phyloP scores from a whole-genome alignment of 2,113 vertebrate species.

The Percopsis transmontana region DNA sequence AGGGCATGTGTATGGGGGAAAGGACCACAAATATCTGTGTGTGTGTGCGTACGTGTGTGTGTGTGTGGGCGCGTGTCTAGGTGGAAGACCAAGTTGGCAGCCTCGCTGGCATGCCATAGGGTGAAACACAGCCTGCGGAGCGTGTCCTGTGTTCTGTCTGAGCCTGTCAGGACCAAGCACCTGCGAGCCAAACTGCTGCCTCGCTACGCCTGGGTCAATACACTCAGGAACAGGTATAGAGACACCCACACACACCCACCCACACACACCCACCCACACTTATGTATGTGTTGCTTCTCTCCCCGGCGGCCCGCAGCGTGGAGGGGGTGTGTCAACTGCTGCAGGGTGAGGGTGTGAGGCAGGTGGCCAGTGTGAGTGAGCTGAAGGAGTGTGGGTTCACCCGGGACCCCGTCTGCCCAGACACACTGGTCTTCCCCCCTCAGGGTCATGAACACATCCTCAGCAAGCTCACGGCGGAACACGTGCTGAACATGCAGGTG shows the following conservation, averaged over 20 bases:
- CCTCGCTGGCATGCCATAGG: conserved; percentile 86
- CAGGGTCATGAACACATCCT: conserved; percentile 75
- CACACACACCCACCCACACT: background rate
- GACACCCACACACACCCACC: background rate
- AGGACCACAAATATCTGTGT: background rate
- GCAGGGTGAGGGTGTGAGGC: conserved; percentile 71
- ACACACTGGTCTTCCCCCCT: conserved; percentile 85
- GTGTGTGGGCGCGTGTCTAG: conserved; percentile 44
- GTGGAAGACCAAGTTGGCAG: conserved; percentile 87
- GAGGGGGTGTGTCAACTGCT: conserved; percentile 80
- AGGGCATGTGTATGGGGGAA: background rate
- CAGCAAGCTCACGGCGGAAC: conserved; percentile 72
- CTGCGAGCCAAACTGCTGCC: conserved; percentile 80
- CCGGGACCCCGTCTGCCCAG: conserved; percentile 83
- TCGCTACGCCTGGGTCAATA: conserved; percentile 88
- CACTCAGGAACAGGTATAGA: conserved; percentile 83
- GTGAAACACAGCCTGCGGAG: conserved; percentile 85
- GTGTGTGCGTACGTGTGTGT: conserved; percentile 9
- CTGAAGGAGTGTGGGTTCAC: conserved; percentile 75
- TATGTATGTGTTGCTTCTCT: background rate
- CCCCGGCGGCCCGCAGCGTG: conserved; percentile 66
- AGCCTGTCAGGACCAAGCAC: conserved; percentile 80
- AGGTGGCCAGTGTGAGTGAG: conserved; percentile 72
- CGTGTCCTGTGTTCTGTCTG: conserved; percentile 83
- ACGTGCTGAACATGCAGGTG: conserved; percentile 86